phyloP scores from a whole-genome alignment of 2,797 vertebrate genomes.

The Mallotus villosus region DNA sequence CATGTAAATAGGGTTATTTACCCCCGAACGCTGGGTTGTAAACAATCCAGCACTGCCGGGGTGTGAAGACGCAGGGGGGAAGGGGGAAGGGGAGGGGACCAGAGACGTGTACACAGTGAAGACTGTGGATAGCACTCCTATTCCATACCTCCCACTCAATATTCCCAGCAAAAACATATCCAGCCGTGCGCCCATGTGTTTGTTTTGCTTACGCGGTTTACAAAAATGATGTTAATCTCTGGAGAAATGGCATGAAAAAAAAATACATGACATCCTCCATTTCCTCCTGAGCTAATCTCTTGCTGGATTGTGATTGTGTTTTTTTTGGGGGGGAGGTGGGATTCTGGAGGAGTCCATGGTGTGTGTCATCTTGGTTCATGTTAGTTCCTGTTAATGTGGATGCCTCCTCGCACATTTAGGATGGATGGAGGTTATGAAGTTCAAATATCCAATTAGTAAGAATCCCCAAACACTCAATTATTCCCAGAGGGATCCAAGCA shows the following conservation, averaged over 20 bases:
- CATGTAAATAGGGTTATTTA: constrained; percentile 67
- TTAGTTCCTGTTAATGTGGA: not conserved
- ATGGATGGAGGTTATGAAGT: constrained; percentile 1
- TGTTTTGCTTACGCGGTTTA: constrained; percentile 53
- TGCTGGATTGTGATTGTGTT: constrained; percentile 21
- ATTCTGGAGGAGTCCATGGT: constrained; percentile 9
- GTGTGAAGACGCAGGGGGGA: constrained; percentile 21
- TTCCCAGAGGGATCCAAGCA: not conserved
- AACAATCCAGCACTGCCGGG: constrained; percentile 48
- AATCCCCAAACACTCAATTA: not conserved
- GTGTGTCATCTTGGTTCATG: not conserved
- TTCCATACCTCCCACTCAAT: constrained; percentile 43
- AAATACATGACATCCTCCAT: constrained; percentile 39
- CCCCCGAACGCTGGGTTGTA: constrained; percentile 59
- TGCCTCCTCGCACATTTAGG: constrained; percentile 2
- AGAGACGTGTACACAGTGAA: constrained; percentile 47
- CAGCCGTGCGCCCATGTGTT: constrained; percentile 37
- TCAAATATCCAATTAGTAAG: not conserved
- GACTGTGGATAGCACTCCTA: constrained; percentile 32
- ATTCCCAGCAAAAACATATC: constrained; percentile 38
- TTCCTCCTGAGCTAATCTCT: constrained; percentile 11
- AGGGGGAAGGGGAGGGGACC: not conserved
- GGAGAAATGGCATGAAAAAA: constrained; percentile 54
- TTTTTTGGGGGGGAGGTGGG: not conserved
- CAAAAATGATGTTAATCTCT: constrained; percentile 53